A percentile compares a stretch with the other conserved stretches of the same genome.
These are phyloP conservation scores for Myotis planiceps DNA, from an alignment of 2,797 vertebrate species.

Conservation along the genomic window DNA sequence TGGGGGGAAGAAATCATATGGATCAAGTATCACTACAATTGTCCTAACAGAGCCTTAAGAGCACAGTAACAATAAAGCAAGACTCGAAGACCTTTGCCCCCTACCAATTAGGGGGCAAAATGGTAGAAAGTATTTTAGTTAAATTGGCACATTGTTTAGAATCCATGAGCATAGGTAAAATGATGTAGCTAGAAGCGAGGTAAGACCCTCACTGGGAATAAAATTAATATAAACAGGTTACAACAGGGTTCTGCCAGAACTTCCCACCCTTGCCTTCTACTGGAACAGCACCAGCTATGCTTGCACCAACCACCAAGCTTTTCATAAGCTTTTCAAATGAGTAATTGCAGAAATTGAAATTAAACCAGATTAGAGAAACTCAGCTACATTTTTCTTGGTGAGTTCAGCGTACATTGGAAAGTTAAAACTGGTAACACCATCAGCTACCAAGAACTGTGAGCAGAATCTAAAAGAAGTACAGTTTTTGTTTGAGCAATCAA, in stretches of 20 bases:
- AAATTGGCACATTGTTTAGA: not conserved
- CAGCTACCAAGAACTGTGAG: constrained; percentile 69
- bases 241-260: not conserved
- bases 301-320: not conserved
- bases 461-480: constrained; percentile 73
- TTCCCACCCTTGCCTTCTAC: not conserved
- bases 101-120: not conserved
- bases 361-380: constrained; percentile 30
- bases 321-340: not conserved
- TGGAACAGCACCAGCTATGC: not conserved
- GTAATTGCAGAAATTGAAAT: constrained; percentile 17
- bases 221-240: not conserved
- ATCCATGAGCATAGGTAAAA: not conserved
- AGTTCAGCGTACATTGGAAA: constrained; percentile 32
- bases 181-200: not conserved
- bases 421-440: constrained; percentile 57
- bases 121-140: not conserved
- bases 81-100: too few relatives aligned
- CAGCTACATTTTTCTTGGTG: constrained; percentile 5
- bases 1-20: not conserved
- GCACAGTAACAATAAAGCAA: too few relatives aligned
- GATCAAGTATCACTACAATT: not conserved
- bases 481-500: constrained; percentile 75
- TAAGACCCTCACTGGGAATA: not conserved
- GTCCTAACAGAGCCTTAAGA: not conserved